phyloP scores from a whole-genome alignment of 2,113 vertebrate species.

The Polypterus senegalus region DNA sequence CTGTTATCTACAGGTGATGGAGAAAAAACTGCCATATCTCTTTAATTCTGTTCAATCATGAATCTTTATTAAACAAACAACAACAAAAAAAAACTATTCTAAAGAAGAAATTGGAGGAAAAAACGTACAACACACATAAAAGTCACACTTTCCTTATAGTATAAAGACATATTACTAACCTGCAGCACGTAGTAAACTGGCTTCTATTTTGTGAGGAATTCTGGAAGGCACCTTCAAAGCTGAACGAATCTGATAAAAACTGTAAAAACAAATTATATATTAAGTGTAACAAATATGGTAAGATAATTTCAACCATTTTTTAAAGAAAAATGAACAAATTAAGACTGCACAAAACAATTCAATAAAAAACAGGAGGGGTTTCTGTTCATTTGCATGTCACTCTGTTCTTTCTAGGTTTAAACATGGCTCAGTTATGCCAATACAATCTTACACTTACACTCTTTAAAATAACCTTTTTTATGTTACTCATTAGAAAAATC shows the following conservation, averaged over 20 bases:
- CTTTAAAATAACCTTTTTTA: too few relatives aligned
- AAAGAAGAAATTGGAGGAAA: constrained; percentile 16
- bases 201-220: constrained; percentile 85
- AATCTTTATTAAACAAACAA: background rate
- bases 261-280: constrained; percentile 26
- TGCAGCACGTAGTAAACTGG: constrained; percentile 72
- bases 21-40: background rate
- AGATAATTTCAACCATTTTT: constrained; percentile 28
- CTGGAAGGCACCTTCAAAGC: constrained; percentile 85
- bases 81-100: background rate
- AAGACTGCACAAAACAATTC: too few relatives aligned
- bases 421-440: too few relatives aligned
- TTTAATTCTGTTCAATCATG: background rate
- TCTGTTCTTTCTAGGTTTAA: too few relatives aligned
- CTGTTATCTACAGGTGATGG: too few relatives aligned
- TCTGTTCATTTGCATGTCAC: too few relatives aligned
- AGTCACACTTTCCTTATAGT: background rate
- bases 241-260: constrained; percentile 91
- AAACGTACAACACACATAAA: background rate
- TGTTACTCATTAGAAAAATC: too few relatives aligned
- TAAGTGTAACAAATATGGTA: constrained; percentile 22
- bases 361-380: too few relatives aligned
- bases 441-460: too few relatives aligned
- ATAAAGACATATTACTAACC: constrained; percentile 48
- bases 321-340: constrained; percentile 34